Evolutionary conservation across 2,888 invertebrate species (phyloP).

Genomic region (Leucophenga montana): DNA sequence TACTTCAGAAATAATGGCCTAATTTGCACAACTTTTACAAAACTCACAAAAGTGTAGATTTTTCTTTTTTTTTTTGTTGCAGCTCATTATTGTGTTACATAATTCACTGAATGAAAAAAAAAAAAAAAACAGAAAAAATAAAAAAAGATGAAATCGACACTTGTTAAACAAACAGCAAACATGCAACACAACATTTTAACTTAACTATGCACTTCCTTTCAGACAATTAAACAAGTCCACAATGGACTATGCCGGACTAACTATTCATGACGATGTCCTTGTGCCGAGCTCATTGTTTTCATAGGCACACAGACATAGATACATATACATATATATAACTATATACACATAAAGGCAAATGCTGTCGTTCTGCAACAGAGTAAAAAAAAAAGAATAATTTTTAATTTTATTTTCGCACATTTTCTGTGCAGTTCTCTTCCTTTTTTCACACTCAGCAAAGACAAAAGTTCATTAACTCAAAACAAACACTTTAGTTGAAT

Average conservation of each 20-base stretch:
- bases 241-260: background rate
- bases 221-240: conserved; percentile 23
- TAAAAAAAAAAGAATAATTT: background rate
- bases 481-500: conserved; percentile 37
- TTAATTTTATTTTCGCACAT: conserved; percentile 27
- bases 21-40: background rate
- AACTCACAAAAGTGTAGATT: background rate
- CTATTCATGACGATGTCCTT: background rate
- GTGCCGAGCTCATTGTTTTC: background rate
- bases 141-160: background rate
- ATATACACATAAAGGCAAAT: no score
- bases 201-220: conserved; percentile 27
- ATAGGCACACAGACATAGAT: no score
- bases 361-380: no score
- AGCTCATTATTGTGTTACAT: background rate
- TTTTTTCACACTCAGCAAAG: conserved; percentile 10
- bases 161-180: conserved; percentile 29
- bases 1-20: background rate
- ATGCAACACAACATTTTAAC: conserved; percentile 18
- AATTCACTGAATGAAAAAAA: background rate
- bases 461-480: conserved; percentile 45
- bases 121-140: background rate
- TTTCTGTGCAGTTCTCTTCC: background rate
- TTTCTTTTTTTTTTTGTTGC: no score
- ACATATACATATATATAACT: no score